Conservation (phyloP, 2,888 invertebrate species). For the Meghimatium bilineatum region DNA sequence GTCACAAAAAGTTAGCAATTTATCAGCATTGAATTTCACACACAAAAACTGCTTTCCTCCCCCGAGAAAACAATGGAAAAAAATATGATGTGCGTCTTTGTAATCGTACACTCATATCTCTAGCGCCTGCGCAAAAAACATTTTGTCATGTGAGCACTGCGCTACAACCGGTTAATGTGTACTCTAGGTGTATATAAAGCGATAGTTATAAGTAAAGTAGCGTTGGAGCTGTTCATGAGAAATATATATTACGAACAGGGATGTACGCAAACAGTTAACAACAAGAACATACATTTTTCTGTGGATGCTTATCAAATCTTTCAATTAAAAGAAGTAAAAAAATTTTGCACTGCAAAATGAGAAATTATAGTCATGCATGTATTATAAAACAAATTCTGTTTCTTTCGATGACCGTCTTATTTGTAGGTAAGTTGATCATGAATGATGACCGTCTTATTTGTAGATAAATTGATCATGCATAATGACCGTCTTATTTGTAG, state of each 20-base stretch:
- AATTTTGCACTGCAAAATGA: background rate
- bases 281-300: no score
- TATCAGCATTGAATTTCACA: no score
- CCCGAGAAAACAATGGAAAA: no score
- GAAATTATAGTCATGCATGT: background rate
- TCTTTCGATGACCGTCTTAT: background rate
- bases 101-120: no score
- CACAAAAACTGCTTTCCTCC: no score
- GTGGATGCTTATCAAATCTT: no score
- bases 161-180: background rate
- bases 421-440: background rate
- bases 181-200: background rate
- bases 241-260: background rate
- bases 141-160: background rate
- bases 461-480: no score
- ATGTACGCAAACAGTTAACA: no score
- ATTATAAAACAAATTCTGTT: background rate
- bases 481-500: no score
- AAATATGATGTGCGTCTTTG: no score
- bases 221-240: background rate
- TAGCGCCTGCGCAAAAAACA: background rate
- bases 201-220: background rate
- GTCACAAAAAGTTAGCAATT: no score
- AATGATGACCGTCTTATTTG: no score
- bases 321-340: background rate